These are phyloP conservation scores for Apis florea DNA, from an alignment of 1,140 invertebrate genomes.

Conservation along the genomic window DNA sequence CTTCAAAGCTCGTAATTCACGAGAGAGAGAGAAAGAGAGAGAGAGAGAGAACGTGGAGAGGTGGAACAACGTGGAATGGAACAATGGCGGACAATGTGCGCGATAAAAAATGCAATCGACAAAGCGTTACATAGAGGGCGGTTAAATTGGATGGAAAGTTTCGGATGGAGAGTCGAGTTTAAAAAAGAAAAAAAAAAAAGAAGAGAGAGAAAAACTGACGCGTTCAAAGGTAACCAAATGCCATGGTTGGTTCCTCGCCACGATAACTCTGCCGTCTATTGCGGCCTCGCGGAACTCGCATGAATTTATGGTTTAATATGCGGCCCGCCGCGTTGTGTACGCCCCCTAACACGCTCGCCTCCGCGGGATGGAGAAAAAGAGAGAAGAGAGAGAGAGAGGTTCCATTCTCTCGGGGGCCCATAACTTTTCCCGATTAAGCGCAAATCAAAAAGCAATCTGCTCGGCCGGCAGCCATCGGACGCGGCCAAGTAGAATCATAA, in stretches of 20 bases:
- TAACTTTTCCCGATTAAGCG: constrained; percentile 73
- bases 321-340: constrained; percentile 64
- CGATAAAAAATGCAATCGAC: constrained; percentile 41
- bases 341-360: constrained; percentile 56
- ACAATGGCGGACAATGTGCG: no score
- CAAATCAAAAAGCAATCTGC: constrained; percentile 79
- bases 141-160: constrained; percentile 22
- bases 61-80: no score
- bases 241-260: constrained; percentile 35
- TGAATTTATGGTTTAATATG: constrained; percentile 78
- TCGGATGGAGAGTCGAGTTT: constrained; percentile 43
- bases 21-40: no score
- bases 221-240: constrained; percentile 51
- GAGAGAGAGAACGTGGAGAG: no score
- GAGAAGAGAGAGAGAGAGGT: constrained; percentile 37
- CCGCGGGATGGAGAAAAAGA: constrained; percentile 29
- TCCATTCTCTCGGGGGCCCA: constrained; percentile 54
- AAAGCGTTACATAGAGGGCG: constrained; percentile 25
- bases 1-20: no score
- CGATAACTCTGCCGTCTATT: constrained; percentile 55
- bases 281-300: constrained; percentile 48
- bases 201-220: constrained; percentile 26
- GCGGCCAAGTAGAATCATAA: constrained; percentile 68
- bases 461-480: constrained; percentile 56
- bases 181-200: constrained; percentile 49